phyloP scores from a whole-genome alignment of 2,888 invertebrate genomes.

The Rotaria sp. region DNA sequence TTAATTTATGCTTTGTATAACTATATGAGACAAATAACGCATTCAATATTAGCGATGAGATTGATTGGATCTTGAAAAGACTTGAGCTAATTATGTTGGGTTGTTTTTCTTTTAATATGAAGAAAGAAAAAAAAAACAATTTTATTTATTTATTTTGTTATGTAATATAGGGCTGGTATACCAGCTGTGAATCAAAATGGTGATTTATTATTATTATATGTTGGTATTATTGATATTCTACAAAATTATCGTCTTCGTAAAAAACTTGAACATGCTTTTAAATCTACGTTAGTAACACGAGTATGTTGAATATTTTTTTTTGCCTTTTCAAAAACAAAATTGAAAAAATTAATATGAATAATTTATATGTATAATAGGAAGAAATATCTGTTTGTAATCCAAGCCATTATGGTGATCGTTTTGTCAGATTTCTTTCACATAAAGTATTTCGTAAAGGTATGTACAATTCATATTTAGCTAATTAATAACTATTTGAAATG shows the following conservation, averaged over 20 bases:
- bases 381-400: conserved; percentile 40
- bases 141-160: not conserved
- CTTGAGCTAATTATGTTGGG: too few relatives aligned
- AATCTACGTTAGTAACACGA: conserved; percentile 30
- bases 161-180: conserved; percentile 26
- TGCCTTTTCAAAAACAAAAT: not conserved
- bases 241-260: conserved; percentile 94
- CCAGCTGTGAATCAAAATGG: conserved; percentile 37
- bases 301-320: not conserved
- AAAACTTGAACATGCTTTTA: conserved; percentile 89
- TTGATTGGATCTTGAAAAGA: not conserved
- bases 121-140: too few relatives aligned
- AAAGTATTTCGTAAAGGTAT: conserved; percentile 38
- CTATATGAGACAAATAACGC: not conserved
- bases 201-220: conserved; percentile 62
- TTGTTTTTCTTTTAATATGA: too few relatives aligned
- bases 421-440: conserved; percentile 32
- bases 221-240: conserved; percentile 95
- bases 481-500: too few relatives aligned
- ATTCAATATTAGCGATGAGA: not conserved
- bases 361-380: conserved; percentile 10
- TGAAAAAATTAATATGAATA: not conserved
- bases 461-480: not conserved
- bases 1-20: not conserved
- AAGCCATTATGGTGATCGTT: conserved; percentile 38